These are phyloP conservation scores for Amblyopsis rosae DNA, from an alignment of 2,113 vertebrate species.

Conservation along the genomic window DNA sequence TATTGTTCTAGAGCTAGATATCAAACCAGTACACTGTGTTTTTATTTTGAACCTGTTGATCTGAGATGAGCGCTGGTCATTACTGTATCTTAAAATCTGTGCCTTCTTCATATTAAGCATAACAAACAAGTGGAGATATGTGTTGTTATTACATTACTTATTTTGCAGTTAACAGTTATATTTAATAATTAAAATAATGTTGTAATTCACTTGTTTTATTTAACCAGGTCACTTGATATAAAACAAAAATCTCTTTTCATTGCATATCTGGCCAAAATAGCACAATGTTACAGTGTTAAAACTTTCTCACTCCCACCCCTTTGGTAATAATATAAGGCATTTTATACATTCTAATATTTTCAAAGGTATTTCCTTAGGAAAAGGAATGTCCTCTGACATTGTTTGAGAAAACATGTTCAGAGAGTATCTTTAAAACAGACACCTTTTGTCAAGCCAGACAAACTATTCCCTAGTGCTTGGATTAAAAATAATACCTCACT, in stretches of 20 bases:
- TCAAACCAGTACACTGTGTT: too few relatives aligned
- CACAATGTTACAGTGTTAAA: too few relatives aligned
- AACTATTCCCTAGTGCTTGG: conserved; percentile 19
- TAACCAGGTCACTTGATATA: too few relatives aligned
- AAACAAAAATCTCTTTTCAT: too few relatives aligned
- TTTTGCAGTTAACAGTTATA: neutral
- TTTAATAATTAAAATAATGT: neutral
- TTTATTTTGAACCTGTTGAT: conserved; percentile 10
- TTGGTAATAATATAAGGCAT: neutral
- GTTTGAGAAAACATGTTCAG: too few relatives aligned
- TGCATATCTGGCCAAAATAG: too few relatives aligned
- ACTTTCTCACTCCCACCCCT: too few relatives aligned
- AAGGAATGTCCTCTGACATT: neutral
- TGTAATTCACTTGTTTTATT: neutral
- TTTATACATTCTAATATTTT: neutral
- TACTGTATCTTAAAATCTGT: too few relatives aligned
- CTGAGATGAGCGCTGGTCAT: neutral
- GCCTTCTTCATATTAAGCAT: too few relatives aligned
- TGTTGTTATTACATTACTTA: neutral
- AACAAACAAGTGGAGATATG: neutral
- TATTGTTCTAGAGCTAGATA: conserved; percentile 7
- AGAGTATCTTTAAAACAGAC: neutral
- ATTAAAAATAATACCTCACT: conserved; percentile 13
- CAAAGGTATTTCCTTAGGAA: neutral
- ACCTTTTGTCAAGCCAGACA: conserved; percentile 11